Evolutionary conservation across 2,113 vertebrate genomes (phyloP).

Genomic region (Triplophysa tibetana): DNA sequence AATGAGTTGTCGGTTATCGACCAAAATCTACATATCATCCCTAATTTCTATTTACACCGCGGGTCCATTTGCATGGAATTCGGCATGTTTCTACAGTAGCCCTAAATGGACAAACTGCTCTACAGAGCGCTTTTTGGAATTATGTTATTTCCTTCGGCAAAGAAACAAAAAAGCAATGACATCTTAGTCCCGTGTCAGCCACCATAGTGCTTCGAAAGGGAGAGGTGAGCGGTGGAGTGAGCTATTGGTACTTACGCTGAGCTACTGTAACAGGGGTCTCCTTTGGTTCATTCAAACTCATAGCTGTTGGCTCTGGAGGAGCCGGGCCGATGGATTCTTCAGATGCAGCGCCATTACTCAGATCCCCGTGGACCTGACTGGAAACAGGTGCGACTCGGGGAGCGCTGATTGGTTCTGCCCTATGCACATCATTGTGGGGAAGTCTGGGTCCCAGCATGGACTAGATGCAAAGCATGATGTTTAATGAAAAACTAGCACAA

Average conservation of each 20-base stretch:
- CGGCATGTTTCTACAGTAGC: too few relatives aligned
- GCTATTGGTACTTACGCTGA: conserved; percentile 74
- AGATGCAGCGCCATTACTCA: conserved; percentile 64
- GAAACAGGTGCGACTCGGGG: conserved; percentile 79
- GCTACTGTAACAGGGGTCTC: conserved; percentile 64
- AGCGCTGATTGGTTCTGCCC: conserved; percentile 82
- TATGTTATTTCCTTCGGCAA: too few relatives aligned
- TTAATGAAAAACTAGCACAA: too few relatives aligned
- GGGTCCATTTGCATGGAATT: too few relatives aligned
- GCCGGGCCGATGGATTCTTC: conserved; percentile 61
- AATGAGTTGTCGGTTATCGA: too few relatives aligned
- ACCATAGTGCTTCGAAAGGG: too few relatives aligned
- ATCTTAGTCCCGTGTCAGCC: too few relatives aligned
- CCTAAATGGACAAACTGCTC: too few relatives aligned
- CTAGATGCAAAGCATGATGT: conserved; percentile 62
- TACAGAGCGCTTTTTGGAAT: too few relatives aligned
- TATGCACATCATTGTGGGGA: conserved; percentile 75
- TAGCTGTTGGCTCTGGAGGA: conserved; percentile 55
- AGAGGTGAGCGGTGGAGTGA: not conserved
- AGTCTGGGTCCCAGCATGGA: conserved; percentile 84
- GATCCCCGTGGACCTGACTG: conserved; percentile 66
- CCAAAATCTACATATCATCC: too few relatives aligned
- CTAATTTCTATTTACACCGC: too few relatives aligned
- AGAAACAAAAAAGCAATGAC: too few relatives aligned
- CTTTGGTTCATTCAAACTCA: conserved; percentile 80